Evolutionary conservation across 2,797 vertebrate species (phyloP).

Genomic region (Enteromius radiatus): DNA sequence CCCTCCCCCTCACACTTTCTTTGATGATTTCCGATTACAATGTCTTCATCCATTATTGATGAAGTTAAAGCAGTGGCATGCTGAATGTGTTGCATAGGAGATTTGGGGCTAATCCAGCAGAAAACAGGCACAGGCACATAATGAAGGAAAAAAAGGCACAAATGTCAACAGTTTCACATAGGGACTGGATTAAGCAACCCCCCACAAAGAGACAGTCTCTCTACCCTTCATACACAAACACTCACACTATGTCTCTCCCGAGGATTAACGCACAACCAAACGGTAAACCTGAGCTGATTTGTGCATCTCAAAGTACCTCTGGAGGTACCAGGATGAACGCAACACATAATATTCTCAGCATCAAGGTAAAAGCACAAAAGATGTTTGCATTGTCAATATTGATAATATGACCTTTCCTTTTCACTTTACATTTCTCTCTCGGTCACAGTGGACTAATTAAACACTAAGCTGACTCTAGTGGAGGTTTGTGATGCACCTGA

Average conservation of each 20-base stretch:
- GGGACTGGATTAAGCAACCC: slow-evolving; percentile 98
- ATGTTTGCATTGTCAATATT: slow-evolving; percentile 24
- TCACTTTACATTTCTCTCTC: slow-evolving; percentile 17
- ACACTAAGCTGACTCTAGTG: slow-evolving; percentile 65
- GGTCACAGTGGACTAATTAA: slow-evolving; percentile 78
- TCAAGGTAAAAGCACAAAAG: slow-evolving; percentile 22
- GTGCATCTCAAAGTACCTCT: not conserved
- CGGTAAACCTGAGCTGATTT: slow-evolving; percentile 68
- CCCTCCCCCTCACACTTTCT: slow-evolving; percentile 62
- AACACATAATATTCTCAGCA: slow-evolving; percentile 6
- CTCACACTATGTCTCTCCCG: slow-evolving; percentile 17
- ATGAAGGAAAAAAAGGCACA: slow-evolving; percentile 97
- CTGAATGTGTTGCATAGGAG: slow-evolving; percentile 98
- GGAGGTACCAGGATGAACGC: not conserved
- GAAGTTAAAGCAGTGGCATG: slow-evolving; percentile 99
- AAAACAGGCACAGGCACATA: slow-evolving; percentile 99
- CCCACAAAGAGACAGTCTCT: slow-evolving; percentile 49
- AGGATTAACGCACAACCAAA: slow-evolving; percentile 64
- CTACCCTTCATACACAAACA: slow-evolving; percentile 8
- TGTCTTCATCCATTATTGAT: slow-evolving; percentile 99
- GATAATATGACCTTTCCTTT: slow-evolving; percentile 14
- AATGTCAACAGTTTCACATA: slow-evolving; percentile 99
- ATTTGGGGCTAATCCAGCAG: slow-evolving; percentile 99
- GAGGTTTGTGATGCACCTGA: slow-evolving; percentile 81
- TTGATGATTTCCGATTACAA: slow-evolving; percentile 90